Evolutionary conservation across 2,797 vertebrate species (phyloP), one percentile per base, ranked within the genome.

Genomic region (Bothrops alternatus): DNA sequence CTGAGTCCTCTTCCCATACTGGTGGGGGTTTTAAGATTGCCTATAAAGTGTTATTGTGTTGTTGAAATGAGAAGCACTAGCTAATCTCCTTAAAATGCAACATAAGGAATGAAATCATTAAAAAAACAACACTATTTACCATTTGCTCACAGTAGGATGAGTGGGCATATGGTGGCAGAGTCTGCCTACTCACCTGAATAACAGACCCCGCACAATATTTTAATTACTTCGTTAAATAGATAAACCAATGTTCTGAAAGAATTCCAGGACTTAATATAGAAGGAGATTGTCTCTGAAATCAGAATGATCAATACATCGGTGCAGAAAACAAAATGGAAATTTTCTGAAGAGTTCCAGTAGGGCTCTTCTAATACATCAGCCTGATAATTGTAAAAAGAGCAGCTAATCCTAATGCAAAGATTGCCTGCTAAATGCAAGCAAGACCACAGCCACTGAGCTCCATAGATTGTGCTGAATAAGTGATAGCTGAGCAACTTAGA

Each of bases 391-490:
- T 57, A 53, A 47, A n/a, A n/a, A 89, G 65, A 82, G 37, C 56
- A 82, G 87, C 82, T 92, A 82, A 92, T 92, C 91, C 91, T 60
- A 88, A 60, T 50, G 65, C 91, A 92, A 82, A 88, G 91, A 57
- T 57, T 73, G 5, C 91, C 37, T 20, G 87, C 86, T 88, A 92
- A 92, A 92, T 50, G 55, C 65, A 92, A 88, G 47, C 87, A 88
- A 47, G 87, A 73, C 37, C 65, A 28, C 63, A 28, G 87, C 53
- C 37, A 55, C 55, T 42, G 57, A 78, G 69, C 56, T 26, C 63
- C 65, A 53, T 32, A 92, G 37, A 25, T 89, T 61, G 78, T 82
- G 87, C 86, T 88, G 91, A 89, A 89, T 89, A 89, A 89, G 37
- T 60, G 26, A 56, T 88, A 47, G 65, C 55, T 89, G 58, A 65